Base-by-base conservation (phyloP, 2,797 vertebrate genomes). In the Atherinosoma microstoma region DNA sequence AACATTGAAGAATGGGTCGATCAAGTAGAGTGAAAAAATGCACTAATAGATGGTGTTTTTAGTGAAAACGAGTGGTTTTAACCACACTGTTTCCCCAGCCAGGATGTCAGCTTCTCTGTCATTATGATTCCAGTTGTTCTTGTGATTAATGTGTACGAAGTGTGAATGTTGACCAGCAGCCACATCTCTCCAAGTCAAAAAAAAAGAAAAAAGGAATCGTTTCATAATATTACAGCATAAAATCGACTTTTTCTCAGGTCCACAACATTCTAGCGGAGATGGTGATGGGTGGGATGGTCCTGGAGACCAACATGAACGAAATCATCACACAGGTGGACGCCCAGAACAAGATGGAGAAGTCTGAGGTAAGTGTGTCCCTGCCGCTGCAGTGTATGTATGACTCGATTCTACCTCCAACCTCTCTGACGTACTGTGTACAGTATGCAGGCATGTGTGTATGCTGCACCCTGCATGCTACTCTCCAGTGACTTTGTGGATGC, bases 301-400 rank as follows among this genome's bases (percentile, higher is more conserved):
- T 99, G 84, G 98, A 99, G 93, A 99, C 98, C 74, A 99, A 99
- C 86, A 99, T 99, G 98, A 99, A 98, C 68, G 98, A 99, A 92
- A 99, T 99, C 88, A 98, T 99, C 86, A 97, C 93, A 32, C 98
- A 99, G 78, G 98, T 98, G 93, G 98, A 99, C 76, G 96, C 97
- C 75, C 97, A 99, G 85, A 98, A 96, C 93, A 99, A 99, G 93
- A 94, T 99, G 94, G 98, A 99, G 93, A 99, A 99, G 87, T 99
- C 98, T 64, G 98, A 99, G 98, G 98, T 99, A 95, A 96, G 96
- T 58, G 1, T 58, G 64, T 45, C 60, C 32, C 29, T 8, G 64
- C 42, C 34, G 32, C 18, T 34, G 56, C 58, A 10, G 9, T 45
- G 68, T 69, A 32, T 63, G 71, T 75, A 60, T 88, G 83, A 76